Percentiles rank a stretch among this genome's conserved stretches.
phyloP scores from a whole-genome alignment of 2,113 vertebrate genomes.

The human region GRCh38 chrX:69267001-69267500 shows the following conservation, averaged over 20 bases:
- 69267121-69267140: not conserved
- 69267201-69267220: not conserved
- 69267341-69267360: not conserved
- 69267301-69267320: not conserved
- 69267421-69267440: conserved; percentile 26
- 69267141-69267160: not conserved
- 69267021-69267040: not conserved
- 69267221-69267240: not conserved
- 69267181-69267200: not conserved
- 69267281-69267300: not conserved
- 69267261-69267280: not conserved
- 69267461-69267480: no score
- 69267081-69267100: not conserved
- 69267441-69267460: not conserved
- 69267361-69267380: not conserved
- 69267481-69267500: not conserved
- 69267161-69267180: not conserved
- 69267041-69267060: not conserved
- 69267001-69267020: not conserved
- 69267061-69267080: not conserved
- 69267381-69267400: not conserved
- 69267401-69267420: not conserved
- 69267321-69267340: not conserved
- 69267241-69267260: not conserved
- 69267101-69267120: not conserved